Percentiles rank a stretch among this genome's conserved stretches.
Conservation (phyloP, 2,113 vertebrate genomes). For the Phrynocephalus versicolor region DNA sequence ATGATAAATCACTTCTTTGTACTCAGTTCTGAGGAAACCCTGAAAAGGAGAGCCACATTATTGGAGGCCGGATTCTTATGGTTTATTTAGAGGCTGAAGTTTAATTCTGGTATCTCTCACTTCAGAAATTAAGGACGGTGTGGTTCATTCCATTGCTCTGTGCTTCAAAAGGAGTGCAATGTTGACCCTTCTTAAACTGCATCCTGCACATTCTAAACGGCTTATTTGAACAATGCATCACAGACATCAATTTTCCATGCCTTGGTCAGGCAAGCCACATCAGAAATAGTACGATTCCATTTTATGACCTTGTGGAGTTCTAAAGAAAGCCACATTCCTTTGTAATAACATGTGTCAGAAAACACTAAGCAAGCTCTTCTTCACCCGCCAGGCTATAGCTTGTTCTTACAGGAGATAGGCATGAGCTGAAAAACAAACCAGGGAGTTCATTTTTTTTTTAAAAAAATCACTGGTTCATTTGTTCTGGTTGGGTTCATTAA, state of each 20-base stretch:
- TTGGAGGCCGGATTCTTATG: no score
- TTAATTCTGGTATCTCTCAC: background rate
- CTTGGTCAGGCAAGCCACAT: background rate
- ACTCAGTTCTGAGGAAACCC: no score
- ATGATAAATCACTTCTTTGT: no score
- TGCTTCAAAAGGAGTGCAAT: background rate
- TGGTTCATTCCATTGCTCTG: background rate
- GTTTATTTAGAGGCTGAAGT: background rate
- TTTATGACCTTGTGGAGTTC: background rate
- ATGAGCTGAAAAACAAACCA: no score
- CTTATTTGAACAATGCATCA: background rate
- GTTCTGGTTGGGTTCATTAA: no score
- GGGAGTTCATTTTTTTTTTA: no score
- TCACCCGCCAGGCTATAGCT: background rate
- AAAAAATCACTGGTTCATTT: no score
- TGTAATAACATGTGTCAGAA: background rate
- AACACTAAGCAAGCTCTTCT: background rate
- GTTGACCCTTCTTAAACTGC: background rate
- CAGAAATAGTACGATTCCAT: background rate
- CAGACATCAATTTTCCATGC: background rate
- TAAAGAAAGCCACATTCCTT: conserved; percentile 1
- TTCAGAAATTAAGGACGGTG: background rate
- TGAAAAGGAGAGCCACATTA: no score
- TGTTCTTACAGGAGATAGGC: no score
- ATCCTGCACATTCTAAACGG: background rate